phyloP scores from a whole-genome alignment of 2,113 vertebrate species.

The Cyanocitta stelleri region DNA sequence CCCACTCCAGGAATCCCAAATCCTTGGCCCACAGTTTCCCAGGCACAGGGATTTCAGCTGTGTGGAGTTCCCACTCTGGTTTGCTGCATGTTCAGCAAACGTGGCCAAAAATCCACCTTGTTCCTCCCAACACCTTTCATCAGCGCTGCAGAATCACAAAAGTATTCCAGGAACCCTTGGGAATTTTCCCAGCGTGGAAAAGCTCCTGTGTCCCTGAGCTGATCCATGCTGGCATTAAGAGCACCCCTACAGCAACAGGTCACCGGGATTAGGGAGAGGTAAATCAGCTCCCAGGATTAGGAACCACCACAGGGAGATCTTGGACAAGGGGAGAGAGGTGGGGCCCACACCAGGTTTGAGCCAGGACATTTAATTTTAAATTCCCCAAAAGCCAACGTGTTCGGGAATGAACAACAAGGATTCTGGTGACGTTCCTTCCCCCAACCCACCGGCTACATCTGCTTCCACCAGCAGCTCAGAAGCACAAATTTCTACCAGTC shows the following conservation, averaged over 20 bases:
- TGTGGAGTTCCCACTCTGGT: background rate
- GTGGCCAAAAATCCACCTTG: background rate
- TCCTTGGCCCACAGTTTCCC: rapidly evolving
- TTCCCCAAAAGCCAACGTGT: background rate
- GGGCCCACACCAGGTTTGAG: no score
- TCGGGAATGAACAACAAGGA: rapidly evolving
- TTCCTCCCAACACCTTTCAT: background rate
- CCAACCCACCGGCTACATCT: background rate
- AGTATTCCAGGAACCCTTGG: background rate
- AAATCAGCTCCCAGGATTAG: background rate
- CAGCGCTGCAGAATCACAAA: background rate
- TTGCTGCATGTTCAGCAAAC: rapidly evolving
- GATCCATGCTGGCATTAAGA: rapidly evolving
- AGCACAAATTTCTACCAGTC: background rate
- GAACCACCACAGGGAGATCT: background rate
- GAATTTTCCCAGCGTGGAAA: background rate
- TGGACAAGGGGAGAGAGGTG: background rate
- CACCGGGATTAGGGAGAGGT: background rate
- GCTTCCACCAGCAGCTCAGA: background rate
- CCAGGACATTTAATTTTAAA: background rate
- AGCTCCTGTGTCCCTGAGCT: background rate
- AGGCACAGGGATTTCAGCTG: background rate
- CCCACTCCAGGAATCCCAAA: background rate
- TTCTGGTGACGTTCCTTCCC: background rate
- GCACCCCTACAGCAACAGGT: background rate